Percentiles rank a stretch among this genome's conserved stretches.
Evolutionary conservation across 2,888 invertebrate genomes (phyloP).

Genomic region (Drosophila limbata): DNA sequence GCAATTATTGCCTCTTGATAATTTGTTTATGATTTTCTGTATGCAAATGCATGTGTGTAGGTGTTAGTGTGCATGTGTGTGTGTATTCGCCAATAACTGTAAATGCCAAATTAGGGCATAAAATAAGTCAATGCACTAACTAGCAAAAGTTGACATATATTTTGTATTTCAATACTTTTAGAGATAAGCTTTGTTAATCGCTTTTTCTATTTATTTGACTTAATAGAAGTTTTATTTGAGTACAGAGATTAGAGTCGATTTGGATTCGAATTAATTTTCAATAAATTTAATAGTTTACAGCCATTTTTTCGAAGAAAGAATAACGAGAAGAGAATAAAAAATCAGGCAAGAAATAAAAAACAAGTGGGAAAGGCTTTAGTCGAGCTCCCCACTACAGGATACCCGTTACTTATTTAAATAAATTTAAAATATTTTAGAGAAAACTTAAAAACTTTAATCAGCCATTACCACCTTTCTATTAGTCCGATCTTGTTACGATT

Average conservation of each 20-base stretch:
- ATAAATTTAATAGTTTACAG: too few relatives aligned
- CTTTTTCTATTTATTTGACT: neutral
- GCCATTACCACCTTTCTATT: too few relatives aligned
- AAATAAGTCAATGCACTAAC: neutral
- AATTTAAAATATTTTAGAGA: too few relatives aligned
- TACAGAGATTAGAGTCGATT: neutral
- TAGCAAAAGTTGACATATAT: neutral
- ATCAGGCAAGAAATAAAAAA: neutral
- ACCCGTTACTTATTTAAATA: too few relatives aligned
- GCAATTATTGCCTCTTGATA: constrained; percentile 35
- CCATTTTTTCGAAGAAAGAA: neutral
- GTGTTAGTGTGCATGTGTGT: neutral
- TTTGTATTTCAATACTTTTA: neutral
- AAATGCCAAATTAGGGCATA: constrained; percentile 8
- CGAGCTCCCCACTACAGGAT: too few relatives aligned
- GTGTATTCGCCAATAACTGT: neutral
- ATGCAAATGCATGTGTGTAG: constrained; percentile 2
- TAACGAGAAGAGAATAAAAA: neutral
- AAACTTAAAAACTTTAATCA: too few relatives aligned
- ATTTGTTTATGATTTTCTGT: constrained; percentile 10
- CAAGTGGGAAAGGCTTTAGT: too few relatives aligned
- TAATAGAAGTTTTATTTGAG: neutral
- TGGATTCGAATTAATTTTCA: too few relatives aligned
- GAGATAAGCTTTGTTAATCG: neutral
- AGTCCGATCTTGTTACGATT: too few relatives aligned